Conservation (phyloP, 30 jellyfish, hydroid and myxozoan species). For the Chrysaora quinquecirrha region DNA sequence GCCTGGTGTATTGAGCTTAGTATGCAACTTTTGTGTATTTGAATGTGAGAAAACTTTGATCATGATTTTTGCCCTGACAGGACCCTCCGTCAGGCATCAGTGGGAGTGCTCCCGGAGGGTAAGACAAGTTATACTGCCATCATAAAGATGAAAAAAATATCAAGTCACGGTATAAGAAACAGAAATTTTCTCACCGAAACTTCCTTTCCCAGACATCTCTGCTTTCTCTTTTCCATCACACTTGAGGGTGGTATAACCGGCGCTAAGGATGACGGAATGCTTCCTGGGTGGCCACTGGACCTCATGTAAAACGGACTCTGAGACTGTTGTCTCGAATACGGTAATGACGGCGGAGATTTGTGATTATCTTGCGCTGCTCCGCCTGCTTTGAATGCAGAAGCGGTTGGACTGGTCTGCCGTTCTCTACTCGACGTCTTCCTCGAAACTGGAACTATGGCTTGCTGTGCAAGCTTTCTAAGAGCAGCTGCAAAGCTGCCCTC, state of each 20-base stretch:
- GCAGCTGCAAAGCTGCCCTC: constrained; percentile 99
- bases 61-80: too few species aligned
- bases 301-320: constrained; percentile 67
- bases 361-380: constrained; percentile 25
- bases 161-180: too few species aligned
- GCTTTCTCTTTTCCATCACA: constrained; percentile 62
- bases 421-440: constrained; percentile 53
- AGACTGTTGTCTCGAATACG: constrained; percentile 38
- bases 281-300: constrained; percentile 35
- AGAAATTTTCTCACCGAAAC: too few species aligned
- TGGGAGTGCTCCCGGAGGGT: too few species aligned
- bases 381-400: constrained; percentile 56
- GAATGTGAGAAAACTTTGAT: too few species aligned
- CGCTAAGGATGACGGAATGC: constrained; percentile 47
- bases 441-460: constrained; percentile 76
- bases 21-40: too few species aligned
- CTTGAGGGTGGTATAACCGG: constrained; percentile 49
- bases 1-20: too few species aligned
- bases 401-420: constrained; percentile 60
- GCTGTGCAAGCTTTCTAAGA: constrained; percentile 85
- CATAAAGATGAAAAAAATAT: too few species aligned
- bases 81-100: too few species aligned
- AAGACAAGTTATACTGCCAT: too few species aligned
- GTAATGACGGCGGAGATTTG: constrained; percentile 36
- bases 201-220: not conserved